Conservation (phyloP, 1,140 invertebrate species). For the Anoplophora glabripennis region DNA sequence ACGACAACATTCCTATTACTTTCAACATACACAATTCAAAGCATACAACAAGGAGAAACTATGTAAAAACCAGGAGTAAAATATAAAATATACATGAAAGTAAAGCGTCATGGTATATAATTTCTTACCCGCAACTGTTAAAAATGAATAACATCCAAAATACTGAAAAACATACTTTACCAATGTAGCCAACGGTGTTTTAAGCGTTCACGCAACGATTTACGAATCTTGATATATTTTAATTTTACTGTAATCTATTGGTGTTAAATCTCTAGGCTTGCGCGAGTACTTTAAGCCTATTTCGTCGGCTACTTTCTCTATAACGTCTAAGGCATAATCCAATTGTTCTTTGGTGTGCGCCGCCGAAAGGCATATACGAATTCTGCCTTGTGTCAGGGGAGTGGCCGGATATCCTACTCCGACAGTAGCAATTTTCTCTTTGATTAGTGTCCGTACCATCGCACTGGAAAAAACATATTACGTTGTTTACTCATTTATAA, state of each 20-base stretch:
- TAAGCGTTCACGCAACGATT: not conserved
- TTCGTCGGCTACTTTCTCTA: slow-evolving; percentile 67
- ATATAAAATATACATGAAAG: too few relatives aligned
- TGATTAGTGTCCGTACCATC: slow-evolving; percentile 80
- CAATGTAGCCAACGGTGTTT: too few relatives aligned
- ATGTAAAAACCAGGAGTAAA: too few relatives aligned
- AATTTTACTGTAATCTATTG: slow-evolving; percentile 57
- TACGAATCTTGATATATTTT: slow-evolving; percentile 31
- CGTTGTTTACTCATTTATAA: not conserved
- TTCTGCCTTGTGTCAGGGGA: slow-evolving; percentile 89
- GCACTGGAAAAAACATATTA: slow-evolving; percentile 53
- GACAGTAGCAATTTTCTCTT: slow-evolving; percentile 84
- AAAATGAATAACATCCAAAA: too few relatives aligned
- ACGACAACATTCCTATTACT: too few relatives aligned
- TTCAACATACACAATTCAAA: too few relatives aligned
- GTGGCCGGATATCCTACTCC: slow-evolving; percentile 98
- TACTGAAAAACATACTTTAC: too few relatives aligned
- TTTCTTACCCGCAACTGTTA: too few relatives aligned
- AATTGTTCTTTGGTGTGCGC: slow-evolving; percentile 95
- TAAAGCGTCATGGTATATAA: too few relatives aligned
- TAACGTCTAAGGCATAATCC: slow-evolving; percentile 76
- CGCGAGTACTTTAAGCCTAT: slow-evolving; percentile 73
- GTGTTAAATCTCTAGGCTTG: slow-evolving; percentile 56
- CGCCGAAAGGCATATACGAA: slow-evolving; percentile 94
- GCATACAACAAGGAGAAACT: too few relatives aligned